phyloP scores from a whole-genome alignment of 2,113 vertebrate species.

The Poeciliopsis prolifica region DNA sequence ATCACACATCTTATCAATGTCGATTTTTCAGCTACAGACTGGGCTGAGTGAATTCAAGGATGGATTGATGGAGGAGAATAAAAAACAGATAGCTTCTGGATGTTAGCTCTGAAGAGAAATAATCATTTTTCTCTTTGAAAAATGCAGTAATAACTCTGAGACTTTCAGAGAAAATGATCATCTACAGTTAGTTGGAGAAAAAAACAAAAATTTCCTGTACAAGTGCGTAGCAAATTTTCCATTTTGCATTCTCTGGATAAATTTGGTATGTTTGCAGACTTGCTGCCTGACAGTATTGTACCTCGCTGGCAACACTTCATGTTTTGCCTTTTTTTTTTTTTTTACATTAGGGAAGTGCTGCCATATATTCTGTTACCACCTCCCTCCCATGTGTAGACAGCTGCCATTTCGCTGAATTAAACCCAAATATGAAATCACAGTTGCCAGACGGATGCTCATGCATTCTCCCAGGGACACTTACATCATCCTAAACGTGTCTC shows the following conservation, averaged over 20 bases:
- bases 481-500: slow-evolving; percentile 61
- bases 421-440: slow-evolving; percentile 60
- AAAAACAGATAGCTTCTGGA: neutral
- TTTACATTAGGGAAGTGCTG: slow-evolving; percentile 6
- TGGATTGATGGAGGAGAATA: neutral
- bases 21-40: slow-evolving; percentile 1
- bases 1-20: slow-evolving; percentile 39
- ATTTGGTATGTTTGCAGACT: neutral
- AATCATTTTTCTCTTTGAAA: neutral
- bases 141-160: neutral
- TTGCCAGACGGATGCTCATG: slow-evolving; percentile 63
- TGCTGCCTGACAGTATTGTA: neutral
- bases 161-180: neutral
- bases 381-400: slow-evolving; percentile 50
- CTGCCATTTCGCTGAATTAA: slow-evolving; percentile 52
- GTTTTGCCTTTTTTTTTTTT: neutral
- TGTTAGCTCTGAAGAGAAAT: slow-evolving; percentile 23
- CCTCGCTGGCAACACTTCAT: neutral
- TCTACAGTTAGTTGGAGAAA: neutral
- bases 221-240: neutral
- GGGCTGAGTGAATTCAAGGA: slow-evolving; percentile 7
- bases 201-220: neutral
- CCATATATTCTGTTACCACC: slow-evolving; percentile 45
- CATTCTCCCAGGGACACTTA: slow-evolving; percentile 61
- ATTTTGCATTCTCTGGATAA: neutral